Evolutionary conservation across 2,113 vertebrate genomes (phyloP).

Genomic region (Elephantulus edwardii): DNA sequence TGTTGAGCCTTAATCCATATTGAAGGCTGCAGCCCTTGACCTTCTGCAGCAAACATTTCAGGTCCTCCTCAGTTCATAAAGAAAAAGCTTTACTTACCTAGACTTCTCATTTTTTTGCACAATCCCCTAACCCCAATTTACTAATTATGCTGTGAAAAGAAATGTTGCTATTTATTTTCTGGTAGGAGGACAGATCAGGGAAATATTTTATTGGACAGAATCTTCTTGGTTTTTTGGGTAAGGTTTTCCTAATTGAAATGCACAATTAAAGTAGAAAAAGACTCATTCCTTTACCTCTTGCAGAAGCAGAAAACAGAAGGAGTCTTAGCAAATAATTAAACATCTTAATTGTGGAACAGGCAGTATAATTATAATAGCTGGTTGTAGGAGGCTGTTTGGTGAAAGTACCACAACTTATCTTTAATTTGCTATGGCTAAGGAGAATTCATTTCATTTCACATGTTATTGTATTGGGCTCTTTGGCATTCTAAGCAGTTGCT

Average conservation of each 20-base stretch:
- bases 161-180: constrained; percentile 57
- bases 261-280: constrained; percentile 53
- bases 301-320: constrained; percentile 65
- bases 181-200: constrained; percentile 50
- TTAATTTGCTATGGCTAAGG: constrained; percentile 66
- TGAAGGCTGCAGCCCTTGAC: no score
- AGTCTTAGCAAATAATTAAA: constrained; percentile 77
- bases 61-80: no score
- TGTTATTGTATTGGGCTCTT: constrained; percentile 32
- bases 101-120: constrained; percentile 34
- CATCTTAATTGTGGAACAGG: constrained; percentile 72
- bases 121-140: not conserved
- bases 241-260: constrained; percentile 65
- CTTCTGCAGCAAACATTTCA: no score
- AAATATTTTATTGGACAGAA: constrained; percentile 43
- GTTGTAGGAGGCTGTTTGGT: constrained; percentile 49
- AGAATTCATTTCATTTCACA: constrained; percentile 66
- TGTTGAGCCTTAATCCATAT: no score
- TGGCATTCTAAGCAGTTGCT: constrained; percentile 66
- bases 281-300: constrained; percentile 49
- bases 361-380: constrained; percentile 66
- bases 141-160: constrained; percentile 50
- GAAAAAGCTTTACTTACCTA: not conserved
- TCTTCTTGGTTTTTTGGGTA: constrained; percentile 47
- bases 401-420: constrained; percentile 71